phyloP scores from a whole-genome alignment of 2,113 vertebrate species.

The Ardeotis arabs region DNA sequence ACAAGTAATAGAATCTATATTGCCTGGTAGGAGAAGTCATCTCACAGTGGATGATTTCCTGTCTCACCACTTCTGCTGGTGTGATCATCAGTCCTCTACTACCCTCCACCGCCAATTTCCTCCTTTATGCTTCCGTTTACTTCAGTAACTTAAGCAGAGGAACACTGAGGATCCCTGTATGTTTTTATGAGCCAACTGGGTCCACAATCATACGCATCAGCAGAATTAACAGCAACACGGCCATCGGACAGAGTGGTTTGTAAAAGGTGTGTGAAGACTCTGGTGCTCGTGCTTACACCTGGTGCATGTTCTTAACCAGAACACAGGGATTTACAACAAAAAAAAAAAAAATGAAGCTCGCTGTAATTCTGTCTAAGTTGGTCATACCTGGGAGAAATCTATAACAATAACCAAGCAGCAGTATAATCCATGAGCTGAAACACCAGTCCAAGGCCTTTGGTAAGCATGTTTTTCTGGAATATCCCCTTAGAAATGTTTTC shows the following conservation, averaged over 20 bases:
- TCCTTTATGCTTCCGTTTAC: background rate
- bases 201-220: fast-evolving
- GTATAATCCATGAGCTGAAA: background rate
- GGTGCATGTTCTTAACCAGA: background rate
- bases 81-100: background rate
- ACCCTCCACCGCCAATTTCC: background rate
- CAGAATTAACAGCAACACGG: background rate
- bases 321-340: background rate
- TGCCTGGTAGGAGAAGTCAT: too few species aligned
- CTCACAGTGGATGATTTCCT: background rate
- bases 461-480: slow-evolving; percentile 67
- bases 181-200: background rate
- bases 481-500: slow-evolving; percentile 72
- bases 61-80: background rate
- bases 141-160: background rate
- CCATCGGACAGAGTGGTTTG: background rate
- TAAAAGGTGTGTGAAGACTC: background rate
- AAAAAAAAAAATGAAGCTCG: background rate
- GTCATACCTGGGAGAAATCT: background rate
- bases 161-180: background rate
- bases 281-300: background rate
- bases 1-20: background rate
- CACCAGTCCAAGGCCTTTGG: slow-evolving; percentile 48
- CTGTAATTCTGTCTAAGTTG: background rate
- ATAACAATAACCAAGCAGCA: slow-evolving; percentile 27